These are phyloP conservation scores for Meleagris gallopavo DNA, from an alignment of 2,113 vertebrate species.

Conservation along the genomic window DNA sequence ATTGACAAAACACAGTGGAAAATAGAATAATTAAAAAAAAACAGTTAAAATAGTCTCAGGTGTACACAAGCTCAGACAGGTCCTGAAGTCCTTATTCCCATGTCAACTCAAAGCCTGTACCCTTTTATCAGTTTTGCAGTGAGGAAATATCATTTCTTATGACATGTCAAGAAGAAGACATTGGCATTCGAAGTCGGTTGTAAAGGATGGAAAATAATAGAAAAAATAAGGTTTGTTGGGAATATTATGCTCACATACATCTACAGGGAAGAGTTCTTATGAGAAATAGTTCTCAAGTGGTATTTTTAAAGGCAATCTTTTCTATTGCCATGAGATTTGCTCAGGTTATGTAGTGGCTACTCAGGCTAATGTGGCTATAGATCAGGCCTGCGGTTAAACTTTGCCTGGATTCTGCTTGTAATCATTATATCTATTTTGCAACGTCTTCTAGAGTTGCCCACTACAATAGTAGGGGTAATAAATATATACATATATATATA, in stretches of 20 bases:
- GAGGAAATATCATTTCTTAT: not conserved
- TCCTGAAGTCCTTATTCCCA: not conserved
- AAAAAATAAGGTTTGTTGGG: not conserved
- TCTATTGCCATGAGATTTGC: accelerated
- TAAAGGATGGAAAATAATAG: not conserved
- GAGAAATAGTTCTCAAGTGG: not conserved
- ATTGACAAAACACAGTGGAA: not conserved
- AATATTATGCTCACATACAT: not conserved
- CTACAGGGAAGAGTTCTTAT: not conserved
- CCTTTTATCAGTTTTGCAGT: not conserved
- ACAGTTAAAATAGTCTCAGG: not conserved
- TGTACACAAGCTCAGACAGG: not conserved
- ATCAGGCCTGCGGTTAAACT: not conserved
- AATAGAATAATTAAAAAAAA: not conserved
- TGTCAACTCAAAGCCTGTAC: not conserved
- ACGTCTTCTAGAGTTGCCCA: not conserved
- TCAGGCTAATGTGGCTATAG: accelerated
- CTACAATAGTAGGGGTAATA: not conserved
- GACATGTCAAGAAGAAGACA: not conserved
- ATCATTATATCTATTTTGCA: not conserved
- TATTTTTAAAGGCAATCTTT: not conserved
- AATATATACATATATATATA: not conserved
- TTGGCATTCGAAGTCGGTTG: not conserved
- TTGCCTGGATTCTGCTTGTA: not conserved
- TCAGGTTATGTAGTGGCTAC: not conserved